Evolutionary conservation across 53 echinoderm and acorn worm species (phyloP).

Genomic region (Patiria pectinifera): DNA sequence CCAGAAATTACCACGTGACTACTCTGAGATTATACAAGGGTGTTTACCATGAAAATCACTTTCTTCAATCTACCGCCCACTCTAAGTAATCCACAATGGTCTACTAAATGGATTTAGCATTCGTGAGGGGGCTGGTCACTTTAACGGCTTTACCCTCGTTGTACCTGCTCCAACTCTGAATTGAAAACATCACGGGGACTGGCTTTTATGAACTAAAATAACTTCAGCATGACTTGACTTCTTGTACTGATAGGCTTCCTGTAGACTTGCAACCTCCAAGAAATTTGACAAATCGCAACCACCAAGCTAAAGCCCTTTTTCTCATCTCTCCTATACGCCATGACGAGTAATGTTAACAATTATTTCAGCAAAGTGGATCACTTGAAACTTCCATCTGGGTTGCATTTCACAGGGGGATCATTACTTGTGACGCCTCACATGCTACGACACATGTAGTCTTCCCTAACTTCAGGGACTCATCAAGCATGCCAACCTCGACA

Average conservation of each 20-base stretch:
- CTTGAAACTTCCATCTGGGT: not conserved
- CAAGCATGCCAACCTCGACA: not conserved
- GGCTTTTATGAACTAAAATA: not conserved
- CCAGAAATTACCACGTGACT: not conserved
- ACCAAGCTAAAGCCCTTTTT: constrained; percentile 32
- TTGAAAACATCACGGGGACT: not conserved
- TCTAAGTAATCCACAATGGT: constrained; percentile 17
- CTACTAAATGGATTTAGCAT: constrained; percentile 30
- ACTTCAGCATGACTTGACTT: not conserved
- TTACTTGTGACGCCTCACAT: not conserved
- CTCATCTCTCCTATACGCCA: constrained; percentile 65
- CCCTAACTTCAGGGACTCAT: constrained; percentile 24
- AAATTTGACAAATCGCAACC: constrained; percentile 3
- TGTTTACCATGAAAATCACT: not conserved
- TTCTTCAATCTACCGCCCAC: constrained; percentile 7
- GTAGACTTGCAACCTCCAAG: not conserved
- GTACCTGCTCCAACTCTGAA: constrained; percentile 6
- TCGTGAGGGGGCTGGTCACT: not conserved
- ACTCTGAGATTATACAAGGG: not conserved
- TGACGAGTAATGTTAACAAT: constrained; percentile 36
- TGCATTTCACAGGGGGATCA: not conserved
- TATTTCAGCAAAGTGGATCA: constrained; percentile 46
- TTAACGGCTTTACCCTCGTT: constrained; percentile 21
- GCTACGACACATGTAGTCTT: not conserved
- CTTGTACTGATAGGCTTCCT: not conserved